A percentile compares a stretch with the other conserved stretches of the same genome.
phyloP scores from a whole-genome alignment of 2,797 vertebrate genomes.

The Oreochromis grahami region DNA sequence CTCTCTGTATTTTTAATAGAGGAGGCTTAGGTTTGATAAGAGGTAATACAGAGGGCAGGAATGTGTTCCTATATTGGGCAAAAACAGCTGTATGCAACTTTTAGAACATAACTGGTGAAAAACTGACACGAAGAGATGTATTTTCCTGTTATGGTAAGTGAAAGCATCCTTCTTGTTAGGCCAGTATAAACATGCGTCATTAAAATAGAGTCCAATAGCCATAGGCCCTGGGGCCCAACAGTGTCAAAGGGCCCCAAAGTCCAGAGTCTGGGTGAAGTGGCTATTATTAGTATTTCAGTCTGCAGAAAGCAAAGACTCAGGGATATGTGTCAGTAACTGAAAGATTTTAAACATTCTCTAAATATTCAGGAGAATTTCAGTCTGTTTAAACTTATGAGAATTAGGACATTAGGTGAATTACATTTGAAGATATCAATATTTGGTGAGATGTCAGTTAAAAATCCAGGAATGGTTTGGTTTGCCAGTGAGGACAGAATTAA shows the following conservation, averaged over 20 bases:
- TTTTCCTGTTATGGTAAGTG: background rate
- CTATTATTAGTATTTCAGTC: background rate
- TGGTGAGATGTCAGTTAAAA: background rate
- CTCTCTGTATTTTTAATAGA: background rate
- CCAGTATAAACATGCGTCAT: background rate
- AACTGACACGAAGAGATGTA: background rate
- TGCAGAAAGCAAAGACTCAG: background rate
- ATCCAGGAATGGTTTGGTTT: background rate
- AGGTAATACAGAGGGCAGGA: background rate
- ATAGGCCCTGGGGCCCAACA: background rate
- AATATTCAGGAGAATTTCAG: background rate
- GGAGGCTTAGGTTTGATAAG: conserved; percentile 8
- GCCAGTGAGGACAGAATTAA: background rate
- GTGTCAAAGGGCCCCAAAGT: no score
- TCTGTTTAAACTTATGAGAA: background rate
- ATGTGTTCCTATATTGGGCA: background rate
- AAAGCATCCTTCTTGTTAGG: background rate
- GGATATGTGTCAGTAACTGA: background rate
- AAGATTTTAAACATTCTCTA: background rate
- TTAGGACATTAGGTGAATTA: background rate
- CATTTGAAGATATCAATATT: background rate
- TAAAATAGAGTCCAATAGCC: background rate
- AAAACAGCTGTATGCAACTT: background rate
- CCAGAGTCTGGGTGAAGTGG: background rate
- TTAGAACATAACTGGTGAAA: background rate